phyloP scores from a whole-genome alignment of 2,113 vertebrate species.

The Nothoprocta pentlandii region DNA sequence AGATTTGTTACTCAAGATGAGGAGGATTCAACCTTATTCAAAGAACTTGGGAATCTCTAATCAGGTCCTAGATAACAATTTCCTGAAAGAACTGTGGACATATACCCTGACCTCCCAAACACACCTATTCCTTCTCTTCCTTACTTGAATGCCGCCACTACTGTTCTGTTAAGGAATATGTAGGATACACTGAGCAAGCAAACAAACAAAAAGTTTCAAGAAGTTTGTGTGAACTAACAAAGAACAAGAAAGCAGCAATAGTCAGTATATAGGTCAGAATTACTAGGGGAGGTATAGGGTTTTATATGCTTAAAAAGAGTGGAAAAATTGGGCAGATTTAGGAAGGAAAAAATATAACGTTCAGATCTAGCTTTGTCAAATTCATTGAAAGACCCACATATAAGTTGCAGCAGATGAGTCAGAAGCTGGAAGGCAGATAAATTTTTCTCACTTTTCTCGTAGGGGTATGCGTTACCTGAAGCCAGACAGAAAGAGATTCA shows the following conservation, averaged over 20 bases:
- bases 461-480: neutral
- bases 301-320: neutral
- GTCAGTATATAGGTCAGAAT: neutral
- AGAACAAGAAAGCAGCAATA: neutral
- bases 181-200: neutral
- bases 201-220: neutral
- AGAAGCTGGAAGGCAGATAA: neutral
- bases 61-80: neutral
- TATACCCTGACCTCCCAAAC: neutral
- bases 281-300: neutral
- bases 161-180: neutral
- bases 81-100: neutral
- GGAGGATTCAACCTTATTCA: neutral
- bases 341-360: neutral
- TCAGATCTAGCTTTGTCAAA: neutral
- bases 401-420: neutral
- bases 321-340: neutral
- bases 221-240: neutral
- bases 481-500: neutral
- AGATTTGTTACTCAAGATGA: neutral
- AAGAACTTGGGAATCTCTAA: neutral
- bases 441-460: neutral
- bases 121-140: neutral
- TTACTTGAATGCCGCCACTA: neutral
- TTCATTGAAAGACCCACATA: neutral